Percentiles rank a stretch among this genome's conserved stretches.
Evolutionary conservation across 2,888 invertebrate species (phyloP).

Genomic region (Stenolophus ochropezus): DNA sequence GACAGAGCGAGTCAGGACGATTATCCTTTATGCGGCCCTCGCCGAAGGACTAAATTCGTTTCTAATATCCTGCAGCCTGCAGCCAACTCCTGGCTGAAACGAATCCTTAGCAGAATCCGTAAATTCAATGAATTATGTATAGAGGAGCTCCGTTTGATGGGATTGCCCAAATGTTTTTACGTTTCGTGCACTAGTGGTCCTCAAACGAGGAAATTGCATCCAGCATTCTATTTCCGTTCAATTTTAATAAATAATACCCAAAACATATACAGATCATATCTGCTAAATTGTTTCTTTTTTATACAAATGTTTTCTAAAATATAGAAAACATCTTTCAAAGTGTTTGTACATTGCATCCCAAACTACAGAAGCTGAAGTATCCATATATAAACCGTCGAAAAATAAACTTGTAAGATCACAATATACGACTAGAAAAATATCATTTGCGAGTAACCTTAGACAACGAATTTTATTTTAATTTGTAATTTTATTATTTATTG

Average conservation of each 20-base stretch:
- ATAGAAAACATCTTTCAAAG: no score
- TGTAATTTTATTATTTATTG: no score
- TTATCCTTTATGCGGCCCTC: background rate
- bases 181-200: background rate
- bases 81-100: background rate
- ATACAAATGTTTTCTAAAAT: no score
- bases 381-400: no score
- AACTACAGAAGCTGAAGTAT: no score
- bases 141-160: slow-evolving; percentile 29
- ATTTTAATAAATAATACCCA: slow-evolving; percentile 8
- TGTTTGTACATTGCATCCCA: no score
- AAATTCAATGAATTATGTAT: slow-evolving; percentile 44
- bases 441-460: no score
- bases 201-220: slow-evolving; percentile 25
- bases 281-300: background rate
- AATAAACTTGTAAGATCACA: no score
- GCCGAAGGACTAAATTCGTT: slow-evolving; percentile 1
- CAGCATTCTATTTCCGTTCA: background rate
- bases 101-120: slow-evolving; percentile 32
- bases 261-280: background rate
- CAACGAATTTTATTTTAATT: no score
- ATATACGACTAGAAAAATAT: no score
- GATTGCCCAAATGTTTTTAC: slow-evolving; percentile 46
- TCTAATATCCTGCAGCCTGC: background rate
- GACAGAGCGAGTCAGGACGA: background rate